Conservation (phyloP, 1,140 invertebrate species). For the Sipha flava region DNA sequence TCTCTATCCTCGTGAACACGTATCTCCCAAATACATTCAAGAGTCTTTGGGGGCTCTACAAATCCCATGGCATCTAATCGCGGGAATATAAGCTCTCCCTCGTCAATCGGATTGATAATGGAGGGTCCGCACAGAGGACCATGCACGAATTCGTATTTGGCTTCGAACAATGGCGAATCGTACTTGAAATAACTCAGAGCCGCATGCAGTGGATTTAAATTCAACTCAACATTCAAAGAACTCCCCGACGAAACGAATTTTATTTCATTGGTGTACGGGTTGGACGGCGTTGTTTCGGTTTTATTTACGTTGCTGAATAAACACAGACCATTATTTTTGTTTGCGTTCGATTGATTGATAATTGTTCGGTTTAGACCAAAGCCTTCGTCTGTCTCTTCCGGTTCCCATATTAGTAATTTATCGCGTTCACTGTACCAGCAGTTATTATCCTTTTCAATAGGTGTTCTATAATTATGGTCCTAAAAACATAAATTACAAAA, state of each 20-base stretch:
- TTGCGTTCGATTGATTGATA: constrained; percentile 36
- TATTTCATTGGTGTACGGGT: constrained; percentile 44
- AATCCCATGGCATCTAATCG: constrained; percentile 53
- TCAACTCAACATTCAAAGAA: constrained; percentile 46
- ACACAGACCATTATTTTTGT: not conserved
- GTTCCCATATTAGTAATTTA: constrained; percentile 68
- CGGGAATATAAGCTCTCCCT: constrained; percentile 26
- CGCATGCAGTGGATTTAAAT: constrained; percentile 65
- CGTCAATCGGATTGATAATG: constrained; percentile 65
- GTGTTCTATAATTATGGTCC: constrained; percentile 65
- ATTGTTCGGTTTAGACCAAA: constrained; percentile 35
- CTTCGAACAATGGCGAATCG: constrained; percentile 67
- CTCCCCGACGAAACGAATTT: constrained; percentile 50
- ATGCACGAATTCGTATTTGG: constrained; percentile 77
- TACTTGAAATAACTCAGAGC: constrained; percentile 81
- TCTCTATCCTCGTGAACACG: constrained; percentile 69
- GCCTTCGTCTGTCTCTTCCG: constrained; percentile 44
- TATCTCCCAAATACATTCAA: constrained; percentile 82
- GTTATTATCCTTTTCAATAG: constrained; percentile 39
- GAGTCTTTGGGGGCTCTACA: constrained; percentile 60
- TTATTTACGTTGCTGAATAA: constrained; percentile 19
- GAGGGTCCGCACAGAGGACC: constrained; percentile 77
- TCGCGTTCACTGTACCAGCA: constrained; percentile 77
- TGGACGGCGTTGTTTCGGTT: constrained; percentile 46
- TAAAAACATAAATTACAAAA: constrained; percentile 42